A percentile compares a stretch with the other conserved stretches of the same genome.
These are phyloP conservation scores for Aphelocoma californica DNA, from an alignment of 2,797 vertebrate genomes.

Conservation along the genomic window DNA sequence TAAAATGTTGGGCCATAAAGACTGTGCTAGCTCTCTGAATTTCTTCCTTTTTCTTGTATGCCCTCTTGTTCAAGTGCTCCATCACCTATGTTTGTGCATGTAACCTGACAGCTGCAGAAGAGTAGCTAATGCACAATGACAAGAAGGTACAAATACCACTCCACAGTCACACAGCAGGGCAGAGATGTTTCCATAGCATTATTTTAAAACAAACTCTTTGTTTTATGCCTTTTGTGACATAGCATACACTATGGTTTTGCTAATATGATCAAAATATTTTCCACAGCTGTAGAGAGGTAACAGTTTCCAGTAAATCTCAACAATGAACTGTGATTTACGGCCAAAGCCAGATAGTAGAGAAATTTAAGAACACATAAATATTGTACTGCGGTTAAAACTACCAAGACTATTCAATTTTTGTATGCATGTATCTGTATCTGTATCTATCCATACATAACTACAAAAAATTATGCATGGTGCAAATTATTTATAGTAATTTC, in stretches of 20 bases:
- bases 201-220: not conserved
- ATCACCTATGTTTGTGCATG: not conserved
- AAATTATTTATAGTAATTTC: not conserved
- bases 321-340: not conserved
- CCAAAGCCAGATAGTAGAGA: not conserved
- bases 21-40: not conserved
- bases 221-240: not conserved
- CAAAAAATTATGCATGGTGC: not conserved
- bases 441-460: not conserved
- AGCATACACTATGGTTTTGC: not conserved
- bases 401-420: not conserved
- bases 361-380: not conserved
- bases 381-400: not conserved
- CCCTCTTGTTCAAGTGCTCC: not conserved
- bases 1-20: not conserved
- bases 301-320: not conserved
- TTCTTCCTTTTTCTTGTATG: not conserved
- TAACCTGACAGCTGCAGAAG: not conserved
- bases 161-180: not conserved
- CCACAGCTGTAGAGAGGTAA: not conserved
- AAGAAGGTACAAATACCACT: not conserved
- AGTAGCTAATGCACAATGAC: not conserved
- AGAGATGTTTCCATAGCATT: not conserved
- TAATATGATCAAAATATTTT: not conserved
- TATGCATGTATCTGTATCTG: not conserved